Base-by-base conservation (phyloP, 2,113 vertebrate genomes). In the Macrotus californicus region DNA sequence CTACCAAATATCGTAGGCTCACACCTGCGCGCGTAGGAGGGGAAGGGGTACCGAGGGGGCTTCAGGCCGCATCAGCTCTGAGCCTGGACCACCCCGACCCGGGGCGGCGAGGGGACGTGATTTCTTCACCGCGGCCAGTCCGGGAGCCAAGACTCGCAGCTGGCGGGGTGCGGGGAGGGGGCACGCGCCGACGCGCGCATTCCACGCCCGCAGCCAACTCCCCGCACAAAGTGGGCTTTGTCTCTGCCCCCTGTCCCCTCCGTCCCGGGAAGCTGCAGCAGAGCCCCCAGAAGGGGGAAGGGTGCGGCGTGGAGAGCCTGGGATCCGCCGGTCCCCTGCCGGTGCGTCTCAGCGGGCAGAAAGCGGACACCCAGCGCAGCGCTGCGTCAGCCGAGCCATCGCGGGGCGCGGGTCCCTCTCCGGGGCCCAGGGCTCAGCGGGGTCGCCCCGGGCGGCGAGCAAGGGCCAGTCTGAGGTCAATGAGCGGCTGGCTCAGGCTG, bases 161-260 rank as follows among this genome's bases (percentile, higher is more conserved):
- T 56, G 76, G 94, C 50, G 6, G 46, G 94, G 77, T 16, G 39
- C 91, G 54, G 87, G 79, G 56, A 83, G 91, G 91, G 75, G 84
- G 85, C 91, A 69, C 94, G 75, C 91, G 56, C 83, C 50, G 46
- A 69, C 56, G 41, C 80, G 92, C 96, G 86, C 97, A 97, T 96
- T 86, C 97, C 96, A 92, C 96, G 94, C 91, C 93, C 54, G 70
- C 69, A 12, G 91, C 85, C 93, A 67, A 26, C 87, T 95, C 89
- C 84, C 81, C 85, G 67, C 87, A 94, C 96, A 87, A 94, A 96
- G 92, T 95, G 96, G 96, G 95, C 96, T 97, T 97, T 96, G 97
- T 97, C 95, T 91, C 52, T 21, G 79, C 14, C 52, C 82, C 56
- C 66, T 1, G 79, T 43, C 12, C 91, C 75, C 80, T 70, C 19